A percentile compares a stretch with the other conserved stretches of the same genome.
Evolutionary conservation across 2,888 invertebrate genomes (phyloP).

Genomic region (Serrognathus titanus): DNA sequence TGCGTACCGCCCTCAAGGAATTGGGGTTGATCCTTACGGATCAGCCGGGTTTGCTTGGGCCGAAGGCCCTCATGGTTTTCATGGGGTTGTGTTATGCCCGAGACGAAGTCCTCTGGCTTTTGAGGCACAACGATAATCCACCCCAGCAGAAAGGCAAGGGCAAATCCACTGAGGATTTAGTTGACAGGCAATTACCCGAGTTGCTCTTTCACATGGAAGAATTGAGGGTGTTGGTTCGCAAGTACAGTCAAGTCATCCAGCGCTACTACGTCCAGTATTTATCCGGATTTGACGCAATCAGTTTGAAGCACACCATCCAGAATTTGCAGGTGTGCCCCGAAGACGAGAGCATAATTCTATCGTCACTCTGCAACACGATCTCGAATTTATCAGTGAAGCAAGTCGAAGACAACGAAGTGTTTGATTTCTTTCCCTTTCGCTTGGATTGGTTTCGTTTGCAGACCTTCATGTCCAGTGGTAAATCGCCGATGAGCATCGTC

Average conservation of each 20-base stretch:
- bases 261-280: slow-evolving; percentile 97
- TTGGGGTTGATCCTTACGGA: slow-evolving; percentile 92
- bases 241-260: slow-evolving; percentile 63
- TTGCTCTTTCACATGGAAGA: slow-evolving; percentile 98
- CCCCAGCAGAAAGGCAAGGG: slow-evolving; percentile 79
- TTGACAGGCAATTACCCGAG: slow-evolving; percentile 95
- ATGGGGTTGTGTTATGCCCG: slow-evolving; percentile 93
- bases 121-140: slow-evolving; percentile 95
- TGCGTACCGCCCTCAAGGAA: slow-evolving; percentile 93
- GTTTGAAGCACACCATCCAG: slow-evolving; percentile 80
- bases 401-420: slow-evolving; percentile 93
- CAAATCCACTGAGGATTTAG: slow-evolving; percentile 86
- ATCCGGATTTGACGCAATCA: slow-evolving; percentile 92
- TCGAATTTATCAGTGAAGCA: slow-evolving; percentile 85
- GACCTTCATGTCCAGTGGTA: slow-evolving; percentile 84
- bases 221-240: slow-evolving; percentile 86
- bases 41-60: slow-evolving; percentile 95
- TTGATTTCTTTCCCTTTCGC: slow-evolving; percentile 92
- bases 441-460: slow-evolving; percentile 95
- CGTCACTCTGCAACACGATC: slow-evolving; percentile 87
- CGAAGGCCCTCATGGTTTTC: slow-evolving; percentile 94
- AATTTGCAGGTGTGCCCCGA: slow-evolving; percentile 83
- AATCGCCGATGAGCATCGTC: slow-evolving; percentile 72
- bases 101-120: slow-evolving; percentile 96
- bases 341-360: slow-evolving; percentile 91